phyloP scores from a whole-genome alignment of 1,140 invertebrate genomes.

The Cepaea nemoralis region DNA sequence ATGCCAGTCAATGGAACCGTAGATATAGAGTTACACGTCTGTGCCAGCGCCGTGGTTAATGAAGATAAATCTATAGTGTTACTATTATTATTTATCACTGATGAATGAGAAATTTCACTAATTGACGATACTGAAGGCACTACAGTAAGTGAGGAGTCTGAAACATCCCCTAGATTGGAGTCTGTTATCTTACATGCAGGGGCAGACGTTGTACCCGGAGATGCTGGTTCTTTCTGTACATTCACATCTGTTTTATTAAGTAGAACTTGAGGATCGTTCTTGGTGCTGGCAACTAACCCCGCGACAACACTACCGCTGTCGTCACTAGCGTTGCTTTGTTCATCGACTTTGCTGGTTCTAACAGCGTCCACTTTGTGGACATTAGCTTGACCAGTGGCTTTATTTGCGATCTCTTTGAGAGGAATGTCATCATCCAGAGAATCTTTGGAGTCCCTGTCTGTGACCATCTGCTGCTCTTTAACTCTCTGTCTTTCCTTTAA shows the following conservation, averaged over 20 bases:
- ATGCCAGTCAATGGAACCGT: conserved; percentile 46
- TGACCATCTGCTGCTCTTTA: conserved; percentile 40
- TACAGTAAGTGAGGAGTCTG: neutral
- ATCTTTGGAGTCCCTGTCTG: conserved; percentile 37
- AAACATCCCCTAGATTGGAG: neutral
- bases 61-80: conserved; percentile 1
- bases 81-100: neutral
- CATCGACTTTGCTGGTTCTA: neutral
- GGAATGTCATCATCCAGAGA: conserved; percentile 51
- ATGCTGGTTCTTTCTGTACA: neutral
- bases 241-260: neutral
- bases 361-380: neutral
- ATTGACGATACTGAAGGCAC: neutral
- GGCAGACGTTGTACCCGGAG: neutral
- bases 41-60: conserved; percentile 33
- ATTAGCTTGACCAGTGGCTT: conserved; percentile 23
- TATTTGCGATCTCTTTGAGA: conserved; percentile 45
- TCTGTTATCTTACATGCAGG: neutral
- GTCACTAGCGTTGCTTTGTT: neutral
- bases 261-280: neutral
- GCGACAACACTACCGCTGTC: too few relatives aligned
- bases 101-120: neutral
- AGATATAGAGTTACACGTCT: conserved; percentile 51
- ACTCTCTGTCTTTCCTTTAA: conserved; percentile 42
- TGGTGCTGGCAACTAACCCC: too few relatives aligned